Conservation (phyloP, 2,113 vertebrate genomes). For the Coptodon bakossiorum region DNA sequence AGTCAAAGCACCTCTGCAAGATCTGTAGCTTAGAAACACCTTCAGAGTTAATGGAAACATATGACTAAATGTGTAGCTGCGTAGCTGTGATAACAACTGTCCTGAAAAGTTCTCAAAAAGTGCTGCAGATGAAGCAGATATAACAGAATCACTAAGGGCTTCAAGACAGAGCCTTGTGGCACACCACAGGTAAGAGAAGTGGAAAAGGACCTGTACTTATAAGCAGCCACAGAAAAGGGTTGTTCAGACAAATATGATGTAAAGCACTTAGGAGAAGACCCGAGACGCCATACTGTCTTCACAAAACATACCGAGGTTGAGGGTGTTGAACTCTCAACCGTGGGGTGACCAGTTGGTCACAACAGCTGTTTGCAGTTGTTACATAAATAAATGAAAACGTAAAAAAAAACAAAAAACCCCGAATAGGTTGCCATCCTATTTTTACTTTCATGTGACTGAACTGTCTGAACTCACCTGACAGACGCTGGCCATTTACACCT, state of each 20-base stretch:
- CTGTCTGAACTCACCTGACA: no score
- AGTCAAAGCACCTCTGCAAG: not conserved
- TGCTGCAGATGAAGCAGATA: not conserved
- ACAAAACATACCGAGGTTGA: not conserved
- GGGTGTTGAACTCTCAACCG: not conserved
- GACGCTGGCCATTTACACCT: not conserved
- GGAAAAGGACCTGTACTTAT: not conserved
- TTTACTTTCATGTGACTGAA: not conserved
- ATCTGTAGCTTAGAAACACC: not conserved
- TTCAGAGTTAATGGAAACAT: not conserved
- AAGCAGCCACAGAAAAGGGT: not conserved
- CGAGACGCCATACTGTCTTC: not conserved
- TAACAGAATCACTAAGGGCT: not conserved
- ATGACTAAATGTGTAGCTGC: not conserved
- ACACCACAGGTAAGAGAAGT: not conserved
- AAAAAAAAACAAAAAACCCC: not conserved
- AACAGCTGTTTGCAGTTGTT: not conserved
- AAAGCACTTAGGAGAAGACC: not conserved
- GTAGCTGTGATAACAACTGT: not conserved
- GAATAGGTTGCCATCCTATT: not conserved
- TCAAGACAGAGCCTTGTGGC: not conserved
- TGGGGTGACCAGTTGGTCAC: rapidly evolving
- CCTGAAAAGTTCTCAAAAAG: not conserved
- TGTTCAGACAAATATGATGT: not conserved
- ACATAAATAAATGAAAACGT: not conserved